Conservation (phyloP, 2,888 invertebrate genomes). For the Drosophila hamatofila region DNA sequence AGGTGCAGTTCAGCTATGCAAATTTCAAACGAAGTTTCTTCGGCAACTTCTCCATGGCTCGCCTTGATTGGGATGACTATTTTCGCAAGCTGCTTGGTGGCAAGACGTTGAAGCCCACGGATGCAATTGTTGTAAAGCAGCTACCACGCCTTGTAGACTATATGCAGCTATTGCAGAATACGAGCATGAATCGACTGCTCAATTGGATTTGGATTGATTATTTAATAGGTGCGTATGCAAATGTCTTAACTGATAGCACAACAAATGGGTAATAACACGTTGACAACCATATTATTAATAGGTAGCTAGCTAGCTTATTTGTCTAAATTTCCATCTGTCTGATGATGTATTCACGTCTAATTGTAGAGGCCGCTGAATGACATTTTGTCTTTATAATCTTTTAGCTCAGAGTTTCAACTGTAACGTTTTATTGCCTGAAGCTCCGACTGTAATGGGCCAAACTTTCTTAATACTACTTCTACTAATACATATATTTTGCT, state of each 20-base stretch:
- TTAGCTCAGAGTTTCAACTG: no score
- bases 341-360: no score
- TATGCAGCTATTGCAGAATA: conserved; percentile 77
- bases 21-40: conserved; percentile 69
- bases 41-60: conserved; percentile 48
- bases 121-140: conserved; percentile 73
- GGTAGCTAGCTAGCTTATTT: no score
- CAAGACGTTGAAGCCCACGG: conserved; percentile 73
- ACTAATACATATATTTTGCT: background rate
- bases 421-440: no score
- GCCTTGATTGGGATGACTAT: conserved; percentile 82
- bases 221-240: conserved; percentile 76
- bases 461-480: no score
- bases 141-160: conserved; percentile 75
- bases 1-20: conserved; percentile 73
- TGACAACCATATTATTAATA: background rate
- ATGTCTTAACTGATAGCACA: background rate
- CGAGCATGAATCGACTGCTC: conserved; percentile 72
- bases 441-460: no score
- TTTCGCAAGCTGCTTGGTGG: conserved; percentile 81
- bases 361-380: no score
- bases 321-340: no score
- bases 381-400: no score
- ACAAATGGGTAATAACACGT: background rate
- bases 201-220: conserved; percentile 84